Percentiles rank a stretch among this genome's conserved stretches.
phyloP scores from a whole-genome alignment of 1,140 invertebrate genomes.

The Megalonaias nervosa region DNA sequence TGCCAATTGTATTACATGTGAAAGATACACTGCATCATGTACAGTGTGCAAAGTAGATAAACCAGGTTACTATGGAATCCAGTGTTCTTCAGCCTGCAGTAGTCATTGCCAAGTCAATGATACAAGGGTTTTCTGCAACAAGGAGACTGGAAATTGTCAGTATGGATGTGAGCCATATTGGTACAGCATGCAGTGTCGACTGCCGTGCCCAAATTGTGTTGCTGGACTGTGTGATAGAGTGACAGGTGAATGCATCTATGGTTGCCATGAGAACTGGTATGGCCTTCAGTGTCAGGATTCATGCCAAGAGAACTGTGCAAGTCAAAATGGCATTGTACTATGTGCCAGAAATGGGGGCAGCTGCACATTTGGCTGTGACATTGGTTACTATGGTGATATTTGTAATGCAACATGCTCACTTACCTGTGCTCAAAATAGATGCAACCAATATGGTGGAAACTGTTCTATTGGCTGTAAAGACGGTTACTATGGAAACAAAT shows the following conservation, averaged over 20 bases:
- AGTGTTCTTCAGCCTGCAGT: too few species aligned
- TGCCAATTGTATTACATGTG: conserved; percentile 15
- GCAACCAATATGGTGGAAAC: background rate
- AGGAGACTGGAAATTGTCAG: too few species aligned
- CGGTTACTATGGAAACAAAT: too few species aligned
- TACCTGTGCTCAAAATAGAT: conserved; percentile 5
- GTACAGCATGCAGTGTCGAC: too few species aligned
- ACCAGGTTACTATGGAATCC: too few species aligned
- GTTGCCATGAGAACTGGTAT: conserved; percentile 22
- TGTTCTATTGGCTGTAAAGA: too few species aligned
- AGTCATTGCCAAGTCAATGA: too few species aligned
- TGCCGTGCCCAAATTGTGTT: too few species aligned
- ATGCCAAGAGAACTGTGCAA: conserved; percentile 19
- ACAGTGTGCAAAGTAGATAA: too few species aligned
- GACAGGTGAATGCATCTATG: conserved; percentile 13
- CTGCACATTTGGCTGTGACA: conserved; percentile 20
- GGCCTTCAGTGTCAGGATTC: conserved; percentile 9
- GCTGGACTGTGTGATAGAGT: conserved; percentile 8
- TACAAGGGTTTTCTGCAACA: too few species aligned
- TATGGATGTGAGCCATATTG: too few species aligned
- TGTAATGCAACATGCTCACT: conserved; percentile 17
- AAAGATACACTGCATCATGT: conserved; percentile 7
- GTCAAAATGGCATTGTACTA: background rate
- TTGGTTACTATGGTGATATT: conserved; percentile 18
- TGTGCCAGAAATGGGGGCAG: conserved; percentile 6